A percentile compares a stretch with the other conserved stretches of the same genome.
Evolutionary conservation across 2,888 invertebrate genomes (phyloP).

Genomic region (Corythucha ciliata): DNA sequence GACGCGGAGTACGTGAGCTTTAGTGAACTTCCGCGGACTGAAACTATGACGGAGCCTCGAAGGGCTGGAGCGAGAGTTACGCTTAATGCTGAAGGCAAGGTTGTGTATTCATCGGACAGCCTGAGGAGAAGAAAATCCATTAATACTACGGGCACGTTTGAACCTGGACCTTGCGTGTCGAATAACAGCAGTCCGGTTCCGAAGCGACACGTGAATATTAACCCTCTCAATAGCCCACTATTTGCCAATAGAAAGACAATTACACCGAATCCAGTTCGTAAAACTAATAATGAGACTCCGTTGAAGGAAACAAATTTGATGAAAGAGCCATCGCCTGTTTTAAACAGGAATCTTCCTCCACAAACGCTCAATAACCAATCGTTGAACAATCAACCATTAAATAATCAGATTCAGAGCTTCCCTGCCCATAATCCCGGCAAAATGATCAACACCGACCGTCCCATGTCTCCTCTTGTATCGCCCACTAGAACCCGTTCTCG

Average conservation of each 20-base stretch:
- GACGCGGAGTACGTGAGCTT: constrained; percentile 63
- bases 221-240: constrained; percentile 30
- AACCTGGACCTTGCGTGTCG: constrained; percentile 77
- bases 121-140: constrained; percentile 67
- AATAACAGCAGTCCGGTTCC: constrained; percentile 47
- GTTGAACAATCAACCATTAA: constrained; percentile 10
- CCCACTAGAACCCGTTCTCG: constrained; percentile 25
- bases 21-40: constrained; percentile 58
- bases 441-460: constrained; percentile 24
- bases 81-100: constrained; percentile 76
- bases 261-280: constrained; percentile 27
- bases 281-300: too few species aligned
- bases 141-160: constrained; percentile 63
- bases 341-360: neutral
- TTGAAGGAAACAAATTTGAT: too few species aligned
- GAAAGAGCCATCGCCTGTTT: neutral
- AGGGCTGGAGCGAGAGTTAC: constrained; percentile 68
- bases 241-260: constrained; percentile 29
- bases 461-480: constrained; percentile 33
- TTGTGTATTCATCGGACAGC: constrained; percentile 80
- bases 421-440: constrained; percentile 28
- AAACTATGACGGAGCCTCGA: constrained; percentile 44
- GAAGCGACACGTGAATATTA: constrained; percentile 27
- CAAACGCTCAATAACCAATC: neutral
- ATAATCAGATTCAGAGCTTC: constrained; percentile 31